phyloP scores from a whole-genome alignment of 2,113 vertebrate species.

The Typhlomys cinereus region DNA sequence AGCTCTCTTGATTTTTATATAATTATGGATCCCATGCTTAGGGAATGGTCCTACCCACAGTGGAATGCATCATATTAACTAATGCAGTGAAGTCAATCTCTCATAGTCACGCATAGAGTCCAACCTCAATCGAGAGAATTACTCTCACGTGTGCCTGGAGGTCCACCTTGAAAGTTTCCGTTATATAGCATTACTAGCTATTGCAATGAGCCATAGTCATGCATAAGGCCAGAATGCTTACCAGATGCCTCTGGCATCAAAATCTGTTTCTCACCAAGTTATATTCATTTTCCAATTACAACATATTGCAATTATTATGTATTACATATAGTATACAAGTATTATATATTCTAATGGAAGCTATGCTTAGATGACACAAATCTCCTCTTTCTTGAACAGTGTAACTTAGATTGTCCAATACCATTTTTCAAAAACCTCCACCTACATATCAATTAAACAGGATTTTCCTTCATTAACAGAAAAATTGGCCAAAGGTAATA shows the following conservation, averaged over 20 bases:
- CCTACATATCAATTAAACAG: background rate
- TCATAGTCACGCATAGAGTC: no score
- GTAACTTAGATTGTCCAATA: background rate
- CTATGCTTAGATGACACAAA: background rate
- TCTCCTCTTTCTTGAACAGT: background rate
- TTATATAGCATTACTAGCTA: no score
- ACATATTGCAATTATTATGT: background rate
- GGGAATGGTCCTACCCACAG: no score
- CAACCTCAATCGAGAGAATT: no score
- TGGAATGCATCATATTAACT: no score
- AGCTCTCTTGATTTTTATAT: no score
- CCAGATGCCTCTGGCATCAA: background rate
- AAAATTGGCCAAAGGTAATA: conserved; percentile 18
- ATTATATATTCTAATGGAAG: background rate
- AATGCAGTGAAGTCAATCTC: no score
- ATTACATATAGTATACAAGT: background rate
- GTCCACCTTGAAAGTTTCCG: no score
- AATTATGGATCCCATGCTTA: no score
- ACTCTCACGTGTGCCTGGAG: no score
- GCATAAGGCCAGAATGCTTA: background rate
- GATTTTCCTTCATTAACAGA: background rate
- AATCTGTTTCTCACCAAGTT: background rate
- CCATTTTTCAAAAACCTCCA: background rate
- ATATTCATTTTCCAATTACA: background rate
- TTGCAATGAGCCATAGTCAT: background rate